A percentile compares a stretch with the other conserved stretches of the same genome.
phyloP scores from a whole-genome alignment of 1,140 invertebrate species.

The Mylabris phalerata region DNA sequence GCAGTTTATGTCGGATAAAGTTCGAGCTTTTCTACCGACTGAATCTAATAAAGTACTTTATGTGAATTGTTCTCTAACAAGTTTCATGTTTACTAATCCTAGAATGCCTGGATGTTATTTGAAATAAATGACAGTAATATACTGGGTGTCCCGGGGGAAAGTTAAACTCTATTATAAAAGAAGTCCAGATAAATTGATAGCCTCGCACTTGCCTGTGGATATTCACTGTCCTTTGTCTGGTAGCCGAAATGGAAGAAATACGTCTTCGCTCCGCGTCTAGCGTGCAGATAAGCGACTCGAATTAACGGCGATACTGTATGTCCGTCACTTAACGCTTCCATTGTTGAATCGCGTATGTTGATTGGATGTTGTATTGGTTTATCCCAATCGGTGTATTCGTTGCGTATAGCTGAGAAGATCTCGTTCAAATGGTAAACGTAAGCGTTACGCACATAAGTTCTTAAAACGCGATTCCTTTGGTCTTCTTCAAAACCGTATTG shows the following conservation, averaged over 20 bases:
- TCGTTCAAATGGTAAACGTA: conserved; percentile 85
- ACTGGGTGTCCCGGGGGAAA: too few relatives aligned
- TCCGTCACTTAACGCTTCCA: conserved; percentile 82
- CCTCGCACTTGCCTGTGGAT: conserved; percentile 53
- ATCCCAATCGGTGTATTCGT: conserved; percentile 92
- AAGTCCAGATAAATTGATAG: too few relatives aligned
- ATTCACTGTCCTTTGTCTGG: conserved; percentile 66
- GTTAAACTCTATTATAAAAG: too few relatives aligned
- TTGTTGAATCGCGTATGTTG: conserved; percentile 75
- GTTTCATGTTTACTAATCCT: too few relatives aligned
- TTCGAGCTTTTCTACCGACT: too few relatives aligned
- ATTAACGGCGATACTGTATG: conserved; percentile 67
- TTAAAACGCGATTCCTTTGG: conserved; percentile 61
- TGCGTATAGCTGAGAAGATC: conserved; percentile 82
- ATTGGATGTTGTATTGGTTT: conserved; percentile 78
- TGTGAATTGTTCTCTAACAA: too few relatives aligned
- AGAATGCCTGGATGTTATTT: too few relatives aligned
- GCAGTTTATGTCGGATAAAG: too few relatives aligned
- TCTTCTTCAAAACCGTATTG: conserved; percentile 72
- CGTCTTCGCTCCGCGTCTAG: conserved; percentile 58
- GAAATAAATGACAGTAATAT: too few relatives aligned
- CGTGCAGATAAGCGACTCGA: conserved; percentile 62
- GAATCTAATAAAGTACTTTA: too few relatives aligned
- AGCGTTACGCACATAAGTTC: conserved; percentile 81
- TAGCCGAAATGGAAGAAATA: conserved; percentile 78